Evolutionary conservation across 2,888 invertebrate species (phyloP), one percentile per base, ranked within the genome.

Genomic region (Luperina testacea): DNA sequence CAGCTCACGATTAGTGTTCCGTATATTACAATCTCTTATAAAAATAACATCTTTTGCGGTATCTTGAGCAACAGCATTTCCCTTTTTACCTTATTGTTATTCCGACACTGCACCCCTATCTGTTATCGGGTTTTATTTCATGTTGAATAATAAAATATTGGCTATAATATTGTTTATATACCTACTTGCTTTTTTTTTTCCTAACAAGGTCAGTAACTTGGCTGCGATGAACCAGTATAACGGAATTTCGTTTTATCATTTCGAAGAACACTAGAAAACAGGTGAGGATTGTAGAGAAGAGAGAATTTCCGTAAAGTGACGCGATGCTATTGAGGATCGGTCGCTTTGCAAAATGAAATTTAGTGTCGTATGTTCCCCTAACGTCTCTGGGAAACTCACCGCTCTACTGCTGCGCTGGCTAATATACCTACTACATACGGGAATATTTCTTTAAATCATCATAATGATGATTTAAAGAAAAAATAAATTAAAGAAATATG

Each of bases 271-370:
- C 75, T 76, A 75, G 74, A 79, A 82, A 87, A 76, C 78, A 86
- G 78, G 72, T 80, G 77, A 75, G 80, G 51, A 75, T 74, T 81
- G 82, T 78, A 75, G 57, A 88, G 78, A 80, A 75, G 38, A 87
- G 79, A 80, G 88, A 91, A 90, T 90, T 91, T 88, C 88, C 81
- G 84, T 86, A 84, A 89, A 90, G 86, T 87, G 88, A 90, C 90
- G 88, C 90, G 90, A 90, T 88, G 92, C 91, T 91, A 90, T 89
- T 81, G 88, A 91, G 91, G 87, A 90, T 90, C 89, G 90, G 90
- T 90, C 91, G 91, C 91, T 90, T 88, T 87, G 85, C 87, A 87
- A 93, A 94, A 94, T 94, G 87, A 93, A 93, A 93, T 94, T 94
- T 93, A 92, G 87, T 89, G 90, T 91, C 87, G 90, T 91, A 89